phyloP scores from a whole-genome alignment of 2,113 vertebrate genomes.

The chimpanzee (Pan troglodytes) region NHGRI_mPanTro3-v2.1_pri NC_072402.2:169158501-169159000 shows the following conservation, averaged over 20 bases:
- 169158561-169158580: not conserved
- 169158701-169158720: not conserved
- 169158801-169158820: not conserved
- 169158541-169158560: not conserved
- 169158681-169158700: not conserved
- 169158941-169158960: no score
- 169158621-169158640: not conserved
- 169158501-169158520: no score
- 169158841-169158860: not conserved
- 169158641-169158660: not conserved
- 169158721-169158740: not conserved
- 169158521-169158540: not conserved
- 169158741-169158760: not conserved
- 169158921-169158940: no score
- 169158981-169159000: no score
- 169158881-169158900: no score
- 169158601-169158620: not conserved
- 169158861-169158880: not conserved
- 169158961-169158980: no score
- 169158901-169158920: no score
- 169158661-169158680: not conserved
- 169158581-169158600: not conserved
- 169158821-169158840: not conserved
- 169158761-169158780: not conserved
- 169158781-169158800: not conserved